These are phyloP conservation scores for Leptothorax acervorum DNA, from an alignment of 2,888 invertebrate genomes.

Conservation along the genomic window DNA sequence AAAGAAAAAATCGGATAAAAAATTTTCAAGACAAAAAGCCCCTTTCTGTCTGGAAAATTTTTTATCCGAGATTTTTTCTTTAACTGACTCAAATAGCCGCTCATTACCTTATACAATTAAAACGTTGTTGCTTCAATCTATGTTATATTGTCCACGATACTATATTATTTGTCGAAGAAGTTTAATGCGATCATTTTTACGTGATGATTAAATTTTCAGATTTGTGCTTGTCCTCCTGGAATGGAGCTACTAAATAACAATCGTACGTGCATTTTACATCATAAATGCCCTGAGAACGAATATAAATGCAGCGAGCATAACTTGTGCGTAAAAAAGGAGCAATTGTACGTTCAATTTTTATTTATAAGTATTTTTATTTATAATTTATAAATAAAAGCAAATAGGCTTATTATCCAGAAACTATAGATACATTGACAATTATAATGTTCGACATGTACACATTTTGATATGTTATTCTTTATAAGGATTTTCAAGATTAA, in stretches of 20 bases:
- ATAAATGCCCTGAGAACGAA: constrained; percentile 83
- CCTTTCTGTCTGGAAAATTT: no score
- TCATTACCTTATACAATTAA: neutral
- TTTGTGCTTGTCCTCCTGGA: constrained; percentile 90
- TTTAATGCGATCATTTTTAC: neutral
- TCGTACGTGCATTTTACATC: constrained; percentile 87
- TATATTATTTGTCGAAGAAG: neutral
- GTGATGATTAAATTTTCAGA: constrained; percentile 62
- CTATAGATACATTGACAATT: neutral
- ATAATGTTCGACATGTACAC: neutral
- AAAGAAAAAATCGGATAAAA: no score
- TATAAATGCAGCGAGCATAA: constrained; percentile 86
- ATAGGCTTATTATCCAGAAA: neutral
- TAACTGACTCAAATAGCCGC: no score
- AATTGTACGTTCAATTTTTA: constrained; percentile 70
- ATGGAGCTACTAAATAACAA: constrained; percentile 86
- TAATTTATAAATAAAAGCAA: neutral
- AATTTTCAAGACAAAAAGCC: no score
- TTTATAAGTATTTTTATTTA: neutral
- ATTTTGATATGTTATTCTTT: neutral
- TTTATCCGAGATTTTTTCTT: no score
- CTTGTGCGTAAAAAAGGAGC: constrained; percentile 83
- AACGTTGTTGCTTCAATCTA: neutral
- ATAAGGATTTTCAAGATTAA: neutral
- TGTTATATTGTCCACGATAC: neutral